Base-by-base conservation (phyloP, 1,140 invertebrate species). In the Drosophila teissieri region DNA sequence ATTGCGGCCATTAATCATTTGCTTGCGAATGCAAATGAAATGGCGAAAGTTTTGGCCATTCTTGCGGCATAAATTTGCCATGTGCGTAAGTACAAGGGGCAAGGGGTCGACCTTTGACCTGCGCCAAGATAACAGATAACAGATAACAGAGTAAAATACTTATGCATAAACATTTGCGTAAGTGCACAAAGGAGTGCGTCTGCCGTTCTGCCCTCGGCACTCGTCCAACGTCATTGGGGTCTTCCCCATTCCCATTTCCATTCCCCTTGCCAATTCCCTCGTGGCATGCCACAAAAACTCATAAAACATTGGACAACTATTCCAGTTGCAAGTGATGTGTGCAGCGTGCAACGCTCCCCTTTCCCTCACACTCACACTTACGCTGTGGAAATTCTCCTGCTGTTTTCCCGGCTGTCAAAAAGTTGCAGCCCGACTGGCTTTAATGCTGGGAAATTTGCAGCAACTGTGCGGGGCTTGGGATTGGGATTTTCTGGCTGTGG, bases 91-190 rank as follows among this genome's bases (percentile, higher is more conserved):
- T 51, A n/a, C 54, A 19, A n/a, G n/a, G n/a, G n/a, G 19, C 19
- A 19, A 15, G n/a, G 10, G 27, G 40, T 3, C 19, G 17, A 42
- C 37, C 60, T 67, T 64, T 67, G 45, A 67, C 58, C 64, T 24
- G 60, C 45, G 58, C 17, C 60, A 14, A 37, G 67, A 70, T 70
- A 19, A 19, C 19, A 19, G 19, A 19, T 19, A 70, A 57, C 42
- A 69, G 67, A 70, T 70, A 70, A 57, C 42, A 69, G 56, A 15
- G 56, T 70, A 44, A 70, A 70, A 70, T 70, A n/a, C n/a, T n/a
- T n/a, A 70, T 70, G 67, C 69, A 70, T 69, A 48, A 55, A 39
- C 34, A 69, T 69, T 69, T 10, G 17, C 37, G 22, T 62, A 52
- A 62, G 61, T 67, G 57, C 63, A n/a, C 36, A 39, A 49, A 49